These are phyloP conservation scores for Sarcophaga variegata DNA, from an alignment of 2,888 invertebrate species.

Conservation along the genomic window DNA sequence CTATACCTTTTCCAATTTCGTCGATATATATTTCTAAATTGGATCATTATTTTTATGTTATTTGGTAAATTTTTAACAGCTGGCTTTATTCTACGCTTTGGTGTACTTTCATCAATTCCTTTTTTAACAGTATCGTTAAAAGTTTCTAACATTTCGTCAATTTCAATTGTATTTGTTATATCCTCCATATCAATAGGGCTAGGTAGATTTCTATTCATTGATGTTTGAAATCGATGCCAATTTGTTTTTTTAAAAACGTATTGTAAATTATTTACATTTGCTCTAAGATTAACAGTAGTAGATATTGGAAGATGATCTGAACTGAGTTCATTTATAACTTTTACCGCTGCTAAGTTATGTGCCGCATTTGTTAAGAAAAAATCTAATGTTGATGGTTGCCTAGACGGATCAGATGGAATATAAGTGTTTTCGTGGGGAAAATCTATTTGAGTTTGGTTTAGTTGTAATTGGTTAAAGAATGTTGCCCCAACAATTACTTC, in stretches of 20 bases:
- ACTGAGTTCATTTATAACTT: background rate
- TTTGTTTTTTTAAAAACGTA: background rate
- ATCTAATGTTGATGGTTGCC: background rate
- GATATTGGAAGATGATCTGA: background rate
- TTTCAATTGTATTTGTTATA: too few relatives aligned
- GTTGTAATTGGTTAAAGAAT: background rate
- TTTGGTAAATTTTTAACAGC: too few relatives aligned
- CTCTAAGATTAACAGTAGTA: too few relatives aligned
- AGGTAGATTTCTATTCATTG: too few relatives aligned
- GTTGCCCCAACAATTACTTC: background rate
- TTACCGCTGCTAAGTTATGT: background rate
- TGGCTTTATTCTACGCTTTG: too few relatives aligned
- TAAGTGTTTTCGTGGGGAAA: background rate
- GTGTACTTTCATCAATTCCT: too few relatives aligned
- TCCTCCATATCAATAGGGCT: too few relatives aligned
- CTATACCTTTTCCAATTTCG: too few relatives aligned
- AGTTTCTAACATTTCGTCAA: background rate
- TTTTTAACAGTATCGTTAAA: background rate
- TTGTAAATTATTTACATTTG: background rate
- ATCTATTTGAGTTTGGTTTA: background rate
- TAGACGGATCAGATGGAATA: background rate
- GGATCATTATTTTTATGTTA: too few relatives aligned
- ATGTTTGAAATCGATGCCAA: too few relatives aligned
- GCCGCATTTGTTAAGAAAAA: background rate
- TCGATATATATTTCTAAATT: too few relatives aligned